phyloP scores from a whole-genome alignment of 2,113 vertebrate genomes.

The Epinephelus moara region DNA sequence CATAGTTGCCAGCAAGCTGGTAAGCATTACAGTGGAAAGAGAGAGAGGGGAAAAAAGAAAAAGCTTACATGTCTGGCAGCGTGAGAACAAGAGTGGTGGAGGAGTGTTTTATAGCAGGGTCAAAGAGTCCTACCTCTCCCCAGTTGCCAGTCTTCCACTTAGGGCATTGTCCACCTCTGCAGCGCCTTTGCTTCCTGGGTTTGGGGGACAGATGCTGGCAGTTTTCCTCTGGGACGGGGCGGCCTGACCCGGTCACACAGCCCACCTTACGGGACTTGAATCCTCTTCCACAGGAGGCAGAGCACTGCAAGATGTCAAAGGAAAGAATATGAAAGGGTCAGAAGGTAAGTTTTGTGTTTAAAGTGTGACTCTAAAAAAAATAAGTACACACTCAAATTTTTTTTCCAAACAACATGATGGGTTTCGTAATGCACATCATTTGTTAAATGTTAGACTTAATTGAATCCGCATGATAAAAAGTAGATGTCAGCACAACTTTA shows the following conservation, averaged over 20 bases:
- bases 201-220: conserved; percentile 89
- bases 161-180: conserved; percentile 91
- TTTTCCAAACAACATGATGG: neutral
- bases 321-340: conserved; percentile 21
- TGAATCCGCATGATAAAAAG: conserved; percentile 1
- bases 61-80: conserved; percentile 41
- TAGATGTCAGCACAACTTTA: neutral
- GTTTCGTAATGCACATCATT: neutral
- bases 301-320: conserved; percentile 89
- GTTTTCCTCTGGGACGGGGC: conserved; percentile 88
- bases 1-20: conserved; percentile 46
- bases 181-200: conserved; percentile 91
- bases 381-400: neutral
- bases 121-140: conserved; percentile 90
- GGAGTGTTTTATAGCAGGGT: conserved; percentile 41
- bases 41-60: neutral
- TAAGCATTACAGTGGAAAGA: conserved; percentile 42
- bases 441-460: conserved; percentile 4
- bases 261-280: conserved; percentile 91
- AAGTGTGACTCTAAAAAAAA: neutral
- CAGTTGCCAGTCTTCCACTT: conserved; percentile 94
- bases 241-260: conserved; percentile 91
- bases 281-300: conserved; percentile 93
- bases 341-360: conserved; percentile 17
- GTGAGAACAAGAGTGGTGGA: conserved; percentile 42